A percentile compares a stretch with the other conserved stretches of the same genome.
Evolutionary conservation across 2,888 invertebrate species (phyloP).

Genomic region (Osedax fenrisi): DNA sequence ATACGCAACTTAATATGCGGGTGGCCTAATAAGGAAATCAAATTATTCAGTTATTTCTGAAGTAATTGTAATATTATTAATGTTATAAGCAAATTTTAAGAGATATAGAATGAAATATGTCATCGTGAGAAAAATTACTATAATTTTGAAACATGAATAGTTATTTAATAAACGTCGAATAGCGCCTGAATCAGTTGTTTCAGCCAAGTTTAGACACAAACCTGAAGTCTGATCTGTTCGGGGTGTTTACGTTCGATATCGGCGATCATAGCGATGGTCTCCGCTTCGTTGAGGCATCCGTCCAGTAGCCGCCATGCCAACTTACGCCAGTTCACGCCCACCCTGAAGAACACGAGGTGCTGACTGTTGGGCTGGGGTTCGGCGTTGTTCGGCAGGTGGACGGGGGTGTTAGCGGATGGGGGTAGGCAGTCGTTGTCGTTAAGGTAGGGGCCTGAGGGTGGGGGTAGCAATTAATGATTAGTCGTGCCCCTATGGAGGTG

Average conservation of each 20-base stretch:
- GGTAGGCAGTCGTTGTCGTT: neutral
- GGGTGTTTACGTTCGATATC: constrained; percentile 37
- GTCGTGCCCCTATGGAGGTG: neutral
- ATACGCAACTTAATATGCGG: too few relatives aligned
- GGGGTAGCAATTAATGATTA: neutral
- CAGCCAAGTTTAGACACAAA: too few relatives aligned
- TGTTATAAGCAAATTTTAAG: too few relatives aligned
- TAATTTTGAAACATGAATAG: too few relatives aligned
- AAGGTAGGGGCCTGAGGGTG: neutral
- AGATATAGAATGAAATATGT: too few relatives aligned
- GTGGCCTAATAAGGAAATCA: too few relatives aligned
- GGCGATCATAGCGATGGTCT: constrained; percentile 35
- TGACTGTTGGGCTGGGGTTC: neutral
- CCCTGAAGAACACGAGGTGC: constrained; percentile 35
- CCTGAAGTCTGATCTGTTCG: constrained; percentile 26
- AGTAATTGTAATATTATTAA: too few relatives aligned
- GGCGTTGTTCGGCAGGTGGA: neutral
- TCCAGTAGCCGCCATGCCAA: constrained; percentile 37
- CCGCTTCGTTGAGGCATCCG: constrained; percentile 33
- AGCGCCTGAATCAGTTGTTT: too few relatives aligned
- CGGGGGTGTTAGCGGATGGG: neutral
- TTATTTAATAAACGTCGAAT: too few relatives aligned
- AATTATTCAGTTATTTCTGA: too few relatives aligned
- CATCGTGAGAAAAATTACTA: too few relatives aligned
- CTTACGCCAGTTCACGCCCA: constrained; percentile 37